A percentile compares a stretch with the other conserved stretches of the same genome.
Evolutionary conservation across 1,140 invertebrate species (phyloP).

Genomic region (Monochamus saltuarius): DNA sequence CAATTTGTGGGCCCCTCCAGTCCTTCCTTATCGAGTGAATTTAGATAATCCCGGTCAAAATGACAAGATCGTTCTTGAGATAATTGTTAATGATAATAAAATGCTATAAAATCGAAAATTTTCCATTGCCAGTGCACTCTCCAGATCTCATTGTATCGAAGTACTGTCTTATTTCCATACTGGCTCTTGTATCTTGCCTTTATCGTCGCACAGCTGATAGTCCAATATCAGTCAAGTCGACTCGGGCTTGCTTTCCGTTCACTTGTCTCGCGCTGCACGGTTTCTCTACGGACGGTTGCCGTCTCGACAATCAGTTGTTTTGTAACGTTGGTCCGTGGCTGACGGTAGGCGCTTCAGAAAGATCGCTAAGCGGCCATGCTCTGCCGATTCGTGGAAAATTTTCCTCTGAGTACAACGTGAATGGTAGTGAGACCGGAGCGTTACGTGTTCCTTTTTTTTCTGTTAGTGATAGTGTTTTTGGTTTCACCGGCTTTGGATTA

Average conservation of each 20-base stretch:
- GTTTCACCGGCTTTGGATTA: slow-evolving; percentile 13
- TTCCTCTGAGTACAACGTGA: slow-evolving; percentile 20
- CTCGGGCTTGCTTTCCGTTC: no score
- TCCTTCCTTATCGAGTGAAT: no score
- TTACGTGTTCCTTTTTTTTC: slow-evolving; percentile 5
- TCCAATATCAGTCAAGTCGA: no score
- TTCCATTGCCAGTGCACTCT: background rate
- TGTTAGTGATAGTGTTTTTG: background rate
- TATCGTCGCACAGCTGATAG: no score
- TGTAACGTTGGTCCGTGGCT: slow-evolving; percentile 13
- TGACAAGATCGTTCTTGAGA: no score
- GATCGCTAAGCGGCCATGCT: slow-evolving; percentile 26
- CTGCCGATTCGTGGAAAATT: slow-evolving; percentile 24
- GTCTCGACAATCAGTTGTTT: slow-evolving; percentile 25
- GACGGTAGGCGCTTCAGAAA: slow-evolving; percentile 14
- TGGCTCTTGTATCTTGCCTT: no score
- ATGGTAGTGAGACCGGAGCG: slow-evolving; percentile 4
- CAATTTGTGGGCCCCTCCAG: no score
- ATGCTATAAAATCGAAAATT: no score
- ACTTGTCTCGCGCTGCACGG: background rate
- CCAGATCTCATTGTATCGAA: no score
- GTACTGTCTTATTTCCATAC: no score
- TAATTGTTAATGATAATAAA: no score
- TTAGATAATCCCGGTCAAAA: no score
- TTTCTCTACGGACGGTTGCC: background rate